Conservation (phyloP, 2,888 invertebrate genomes). For the Sminthurinus aureus region DNA sequence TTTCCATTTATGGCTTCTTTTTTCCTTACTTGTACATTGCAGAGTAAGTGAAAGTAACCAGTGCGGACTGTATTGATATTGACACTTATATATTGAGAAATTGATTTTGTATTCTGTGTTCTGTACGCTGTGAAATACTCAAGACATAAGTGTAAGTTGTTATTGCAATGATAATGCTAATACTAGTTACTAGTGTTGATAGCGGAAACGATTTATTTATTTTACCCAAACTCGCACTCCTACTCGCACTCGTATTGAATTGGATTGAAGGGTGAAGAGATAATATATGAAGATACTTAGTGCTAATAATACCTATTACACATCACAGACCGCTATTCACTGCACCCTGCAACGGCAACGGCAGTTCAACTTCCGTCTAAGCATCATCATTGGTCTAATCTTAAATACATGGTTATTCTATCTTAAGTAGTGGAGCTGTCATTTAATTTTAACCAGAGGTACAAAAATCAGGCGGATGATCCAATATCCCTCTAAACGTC, state of each 20-base stretch:
- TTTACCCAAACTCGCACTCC: no score
- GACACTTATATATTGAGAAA: no score
- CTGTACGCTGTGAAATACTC: no score
- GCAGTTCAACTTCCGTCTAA: neutral
- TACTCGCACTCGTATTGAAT: neutral
- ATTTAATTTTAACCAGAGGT: slow-evolving; percentile 20
- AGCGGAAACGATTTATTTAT: slow-evolving; percentile 29
- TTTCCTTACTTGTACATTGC: no score
- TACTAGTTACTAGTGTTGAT: slow-evolving; percentile 43
- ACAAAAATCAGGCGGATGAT: neutral
- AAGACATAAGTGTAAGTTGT: neutral
- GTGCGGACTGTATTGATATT: no score
- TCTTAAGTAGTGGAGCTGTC: slow-evolving; percentile 26
- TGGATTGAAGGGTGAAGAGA: neutral
- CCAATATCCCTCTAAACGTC: neutral
- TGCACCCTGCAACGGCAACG: no score
- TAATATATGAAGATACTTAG: no score
- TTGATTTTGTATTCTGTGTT: no score
- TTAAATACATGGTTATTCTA: slow-evolving; percentile 25
- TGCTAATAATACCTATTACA: no score
- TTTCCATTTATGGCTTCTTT: no score
- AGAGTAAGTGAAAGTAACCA: no score
- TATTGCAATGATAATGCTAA: slow-evolving; percentile 41
- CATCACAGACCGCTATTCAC: no score
- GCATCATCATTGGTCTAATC: slow-evolving; percentile 25